Percentiles rank a stretch among this genome's conserved stretches.
Evolutionary conservation across 2,797 vertebrate genomes (phyloP).

Genomic region (Myotis findleyi): DNA sequence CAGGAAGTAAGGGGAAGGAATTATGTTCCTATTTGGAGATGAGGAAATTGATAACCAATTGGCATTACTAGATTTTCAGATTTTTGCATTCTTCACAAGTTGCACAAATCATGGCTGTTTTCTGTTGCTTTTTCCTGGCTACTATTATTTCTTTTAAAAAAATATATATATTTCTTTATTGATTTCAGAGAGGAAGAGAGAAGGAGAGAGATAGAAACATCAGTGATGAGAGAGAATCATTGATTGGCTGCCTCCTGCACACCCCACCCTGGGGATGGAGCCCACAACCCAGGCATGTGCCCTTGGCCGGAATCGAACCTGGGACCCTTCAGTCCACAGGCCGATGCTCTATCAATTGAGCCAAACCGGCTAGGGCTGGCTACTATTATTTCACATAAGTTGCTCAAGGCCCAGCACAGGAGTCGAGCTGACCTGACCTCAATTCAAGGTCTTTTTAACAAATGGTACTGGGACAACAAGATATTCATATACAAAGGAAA

Average conservation of each 20-base stretch:
- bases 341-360: too few species aligned
- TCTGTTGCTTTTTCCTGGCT: background rate
- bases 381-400: background rate
- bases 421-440: background rate
- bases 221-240: too few species aligned
- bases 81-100: slow-evolving; percentile 11
- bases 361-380: background rate
- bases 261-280: too few species aligned
- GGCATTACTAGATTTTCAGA: background rate
- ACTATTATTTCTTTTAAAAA: background rate
- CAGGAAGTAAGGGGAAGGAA: background rate
- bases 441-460: background rate
- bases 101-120: background rate
- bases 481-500: background rate
- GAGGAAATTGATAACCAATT: background rate
- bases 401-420: background rate
- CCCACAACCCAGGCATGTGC: too few species aligned
- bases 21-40: slow-evolving; percentile 29
- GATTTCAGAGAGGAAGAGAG: too few species aligned
- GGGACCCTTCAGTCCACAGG: too few species aligned
- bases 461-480: background rate
- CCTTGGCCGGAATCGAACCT: too few species aligned
- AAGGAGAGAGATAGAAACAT: too few species aligned
- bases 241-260: too few species aligned
- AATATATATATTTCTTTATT: too few species aligned